Base-by-base conservation (phyloP, 2,888 invertebrate species). In the Choreutis nemorana region DNA sequence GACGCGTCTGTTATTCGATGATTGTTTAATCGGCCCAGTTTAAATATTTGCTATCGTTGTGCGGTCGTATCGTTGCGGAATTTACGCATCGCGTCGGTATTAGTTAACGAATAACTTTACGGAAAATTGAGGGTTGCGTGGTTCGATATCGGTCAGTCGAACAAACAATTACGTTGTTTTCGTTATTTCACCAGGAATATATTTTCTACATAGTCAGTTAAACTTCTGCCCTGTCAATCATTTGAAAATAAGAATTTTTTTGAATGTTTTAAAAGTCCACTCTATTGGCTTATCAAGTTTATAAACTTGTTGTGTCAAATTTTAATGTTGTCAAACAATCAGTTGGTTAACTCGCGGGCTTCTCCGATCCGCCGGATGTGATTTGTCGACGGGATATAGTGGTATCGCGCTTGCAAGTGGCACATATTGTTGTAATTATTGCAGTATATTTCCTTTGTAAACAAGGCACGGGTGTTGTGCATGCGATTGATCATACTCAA, bases 371-470 rank as follows among this genome's bases (percentile, higher is more conserved):
- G 70, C 70, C 78, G 78, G 78, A 77, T 77, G 70, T 73, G 77
- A 73, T 75, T 75, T 73, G 75, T 70, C 71, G 71, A 67, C 63
- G 61, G 61, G 70, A 73, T 68, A 67, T 68, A 71, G 73, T 70
- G 62, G 64, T 70, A 75, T 77, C 72, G 59, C 61, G 45, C 58
- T 57, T 55, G 63, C 50, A 53, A 56, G 62, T 50, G 50, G 52
- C 48, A 51, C 53, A 55, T 47, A 52, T 54, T 55, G 54, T 54
- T 58, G 56, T 62, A 65, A 63, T 63, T 64, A 54, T 53, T 57
- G 55, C 68, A 70, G 66, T 65, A 53, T 66, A 66, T 66, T 68
- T 70, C 71, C 71, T 67, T 59, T 62, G 51, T 60, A 55, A 61
- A 49, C 49, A 41, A 51, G 50, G 44, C 44, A 49, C 52, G 59